A percentile compares a stretch with the other conserved stretches of the same genome.
Evolutionary conservation across 2,797 vertebrate species (phyloP).

Genomic region (Crocidura indochinensis): DNA sequence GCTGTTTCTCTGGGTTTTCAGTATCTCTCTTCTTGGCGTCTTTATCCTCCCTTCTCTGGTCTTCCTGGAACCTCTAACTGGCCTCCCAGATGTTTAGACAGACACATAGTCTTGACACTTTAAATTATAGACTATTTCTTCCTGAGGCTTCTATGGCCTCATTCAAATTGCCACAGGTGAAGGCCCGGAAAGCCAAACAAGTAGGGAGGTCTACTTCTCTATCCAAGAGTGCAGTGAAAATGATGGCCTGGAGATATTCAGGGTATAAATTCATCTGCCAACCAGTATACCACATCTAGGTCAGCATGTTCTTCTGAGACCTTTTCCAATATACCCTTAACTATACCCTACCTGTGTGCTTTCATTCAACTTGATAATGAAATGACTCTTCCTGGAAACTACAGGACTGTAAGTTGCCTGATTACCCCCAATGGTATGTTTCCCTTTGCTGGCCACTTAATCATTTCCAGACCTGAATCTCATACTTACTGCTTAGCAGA

Average conservation of each 20-base stretch:
- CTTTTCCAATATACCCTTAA: not conserved
- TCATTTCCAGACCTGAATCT: not conserved
- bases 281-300: accelerated
- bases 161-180: not conserved
- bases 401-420: not conserved
- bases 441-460: constrained; percentile 38
- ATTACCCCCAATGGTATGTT: not conserved
- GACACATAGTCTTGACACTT: not conserved
- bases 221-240: not conserved
- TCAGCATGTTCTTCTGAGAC: not conserved
- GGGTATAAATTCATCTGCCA: not conserved
- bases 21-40: no score
- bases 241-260: accelerated
- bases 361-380: not conserved
- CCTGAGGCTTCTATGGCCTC: not conserved
- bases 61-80: not conserved
- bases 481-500: constrained; percentile 1
- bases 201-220: no score
- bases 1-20: no score
- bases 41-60: not conserved
- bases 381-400: not conserved
- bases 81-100: not conserved
- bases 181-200: not conserved
- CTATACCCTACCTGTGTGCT: accelerated
- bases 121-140: not conserved